phyloP scores from a whole-genome alignment of 2,797 vertebrate species.

The Diplodus puntazzo region DNA sequence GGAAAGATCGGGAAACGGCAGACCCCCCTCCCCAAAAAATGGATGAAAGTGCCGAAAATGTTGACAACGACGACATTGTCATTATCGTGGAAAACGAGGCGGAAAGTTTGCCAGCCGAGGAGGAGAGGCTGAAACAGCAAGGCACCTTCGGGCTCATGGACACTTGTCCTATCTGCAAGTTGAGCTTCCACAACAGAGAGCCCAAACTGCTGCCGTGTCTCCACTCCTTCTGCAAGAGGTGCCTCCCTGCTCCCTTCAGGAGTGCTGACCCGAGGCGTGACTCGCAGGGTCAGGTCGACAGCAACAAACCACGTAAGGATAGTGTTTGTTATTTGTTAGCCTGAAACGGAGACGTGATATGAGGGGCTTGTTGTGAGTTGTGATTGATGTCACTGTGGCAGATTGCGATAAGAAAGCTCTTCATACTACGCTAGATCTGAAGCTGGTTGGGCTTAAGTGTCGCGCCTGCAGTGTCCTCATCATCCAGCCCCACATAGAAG shows the following conservation, averaged over 20 bases:
- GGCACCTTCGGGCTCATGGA: slow-evolving; percentile 94
- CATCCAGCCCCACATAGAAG: too few relatives aligned
- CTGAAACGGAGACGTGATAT: neutral
- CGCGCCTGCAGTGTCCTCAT: too few relatives aligned
- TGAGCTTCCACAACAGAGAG: slow-evolving; percentile 95
- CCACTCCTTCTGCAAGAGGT: slow-evolving; percentile 96
- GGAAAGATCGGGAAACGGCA: neutral
- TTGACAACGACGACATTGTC: slow-evolving; percentile 85
- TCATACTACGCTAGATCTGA: neutral
- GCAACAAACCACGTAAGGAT: slow-evolving; percentile 78
- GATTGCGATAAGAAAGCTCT: neutral
- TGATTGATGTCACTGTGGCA: neutral
- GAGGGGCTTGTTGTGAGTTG: fast-evolving
- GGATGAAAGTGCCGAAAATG: slow-evolving; percentile 78
- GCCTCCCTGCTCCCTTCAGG: slow-evolving; percentile 90
- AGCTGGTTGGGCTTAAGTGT: neutral
- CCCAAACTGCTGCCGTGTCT: slow-evolving; percentile 96
- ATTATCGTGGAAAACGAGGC: slow-evolving; percentile 94
- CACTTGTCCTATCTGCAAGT: slow-evolving; percentile 93
- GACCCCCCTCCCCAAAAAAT: slow-evolving; percentile 46
- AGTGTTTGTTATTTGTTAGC: neutral
- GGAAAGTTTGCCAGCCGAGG: slow-evolving; percentile 93
- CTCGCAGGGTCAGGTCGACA: slow-evolving; percentile 71
- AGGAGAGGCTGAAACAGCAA: slow-evolving; percentile 88
- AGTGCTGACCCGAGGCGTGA: slow-evolving; percentile 82